Base-by-base conservation (phyloP, 2,888 invertebrate species). In the Cantharis lateralis region DNA sequence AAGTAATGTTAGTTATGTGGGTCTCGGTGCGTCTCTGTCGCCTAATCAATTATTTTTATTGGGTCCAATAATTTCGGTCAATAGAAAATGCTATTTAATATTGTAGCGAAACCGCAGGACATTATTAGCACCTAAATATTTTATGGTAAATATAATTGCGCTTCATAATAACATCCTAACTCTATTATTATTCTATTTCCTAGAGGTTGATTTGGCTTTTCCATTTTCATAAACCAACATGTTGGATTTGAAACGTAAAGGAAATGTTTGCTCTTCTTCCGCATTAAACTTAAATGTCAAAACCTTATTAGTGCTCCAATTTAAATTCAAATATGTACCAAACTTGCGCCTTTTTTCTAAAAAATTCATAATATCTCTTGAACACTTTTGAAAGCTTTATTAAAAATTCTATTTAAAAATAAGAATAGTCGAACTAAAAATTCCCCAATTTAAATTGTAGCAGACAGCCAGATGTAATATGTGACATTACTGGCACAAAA, bases 101-200 rank as follows among this genome's bases (percentile, higher is more conserved):
- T 71, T 74, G 13, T 10, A 74, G 15, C 28, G 28, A 61, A 68
- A 74, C 74, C 74, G 70, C 70, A 74, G 64, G 32, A 62, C 61
- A 74, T 64, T 70, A 68, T 63, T 70, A 71, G 24, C 64, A 61
- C 72, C 71, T 78, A 70, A 76, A 79, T 79, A 79, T 75, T 76
- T 77, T 70, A 79, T 64, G 68, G 64, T 70, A 70, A 71, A 77
- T 74, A 71, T 76, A 76, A 79, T 79, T 79, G 77, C 77, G 69
- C 20, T 66, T 70, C 74, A 74, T 76, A 77, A 77, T 77, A 70
- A 74, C 79, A 72, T 75, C 75, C 77, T 77, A 79, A 79, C 74
- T 71, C 70, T 70, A 77, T 79, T 79, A 79, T 74, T 72, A 70
- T 72, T 74, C 79, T 75, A 79, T 79, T 77, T 79, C 76, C 79